Evolutionary conservation across 2,888 invertebrate genomes (phyloP).

Genomic region (Gymnosoma rotundatum): DNA sequence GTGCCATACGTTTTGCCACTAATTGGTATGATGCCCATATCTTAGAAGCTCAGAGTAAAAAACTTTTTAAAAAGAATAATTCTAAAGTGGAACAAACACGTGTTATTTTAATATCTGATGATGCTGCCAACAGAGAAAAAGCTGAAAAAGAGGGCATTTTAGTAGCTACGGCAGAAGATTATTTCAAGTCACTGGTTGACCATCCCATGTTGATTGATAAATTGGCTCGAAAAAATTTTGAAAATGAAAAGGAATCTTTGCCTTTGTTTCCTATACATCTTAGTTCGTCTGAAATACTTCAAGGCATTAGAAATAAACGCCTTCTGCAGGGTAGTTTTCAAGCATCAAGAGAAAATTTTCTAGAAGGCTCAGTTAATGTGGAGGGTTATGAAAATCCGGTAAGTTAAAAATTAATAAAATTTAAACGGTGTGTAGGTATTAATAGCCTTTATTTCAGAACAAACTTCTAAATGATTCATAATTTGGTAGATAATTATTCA

Average conservation of each 20-base stretch:
- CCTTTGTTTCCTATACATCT: slow-evolving; percentile 93
- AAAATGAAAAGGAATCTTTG: slow-evolving; percentile 84
- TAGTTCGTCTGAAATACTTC: slow-evolving; percentile 88
- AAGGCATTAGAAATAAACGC: slow-evolving; percentile 89
- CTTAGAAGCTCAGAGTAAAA: slow-evolving; percentile 77
- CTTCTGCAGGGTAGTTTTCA: slow-evolving; percentile 91
- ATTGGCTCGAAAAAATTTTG: slow-evolving; percentile 87
- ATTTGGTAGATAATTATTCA: no score
- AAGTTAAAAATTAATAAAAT: slow-evolving; percentile 76
- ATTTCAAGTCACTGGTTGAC: slow-evolving; percentile 88
- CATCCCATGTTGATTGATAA: slow-evolving; percentile 90
- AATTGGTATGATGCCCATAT: slow-evolving; percentile 93
- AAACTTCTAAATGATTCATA: no score
- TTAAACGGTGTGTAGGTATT: no score
- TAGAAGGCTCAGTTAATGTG: slow-evolving; percentile 94
- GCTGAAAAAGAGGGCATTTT: slow-evolving; percentile 88
- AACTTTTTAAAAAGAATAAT: slow-evolving; percentile 69
- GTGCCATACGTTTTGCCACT: slow-evolving; percentile 92
- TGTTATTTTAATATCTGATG: slow-evolving; percentile 92
- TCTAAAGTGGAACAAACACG: slow-evolving; percentile 82
- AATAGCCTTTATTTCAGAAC: neutral
- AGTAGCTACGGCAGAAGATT: slow-evolving; percentile 87
- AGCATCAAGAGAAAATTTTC: slow-evolving; percentile 95
- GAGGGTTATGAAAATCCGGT: slow-evolving; percentile 91
- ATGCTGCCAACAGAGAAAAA: slow-evolving; percentile 88